phyloP scores from a whole-genome alignment of 2,797 vertebrate species.

The Gadopsis marmoratus region DNA sequence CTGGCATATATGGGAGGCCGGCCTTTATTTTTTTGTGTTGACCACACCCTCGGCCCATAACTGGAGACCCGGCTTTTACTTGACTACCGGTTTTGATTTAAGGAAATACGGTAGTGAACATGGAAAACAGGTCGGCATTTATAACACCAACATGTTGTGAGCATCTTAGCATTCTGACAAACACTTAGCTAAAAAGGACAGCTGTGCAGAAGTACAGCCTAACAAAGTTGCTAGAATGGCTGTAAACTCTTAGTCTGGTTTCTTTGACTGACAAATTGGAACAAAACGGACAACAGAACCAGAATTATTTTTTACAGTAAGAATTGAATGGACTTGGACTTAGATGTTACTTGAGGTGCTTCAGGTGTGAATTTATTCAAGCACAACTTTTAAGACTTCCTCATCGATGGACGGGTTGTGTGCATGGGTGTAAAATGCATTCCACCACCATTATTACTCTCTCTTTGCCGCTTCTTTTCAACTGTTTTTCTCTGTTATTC shows the following conservation, averaged over 20 bases:
- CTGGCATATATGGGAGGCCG: too few relatives aligned
- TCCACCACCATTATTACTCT: not conserved
- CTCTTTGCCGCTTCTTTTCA: not conserved
- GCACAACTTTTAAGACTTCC: slow-evolving; percentile 1
- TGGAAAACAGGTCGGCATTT: not conserved
- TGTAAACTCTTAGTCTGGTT: not conserved
- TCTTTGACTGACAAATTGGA: not conserved
- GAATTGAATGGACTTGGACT: not conserved
- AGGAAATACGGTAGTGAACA: too few relatives aligned
- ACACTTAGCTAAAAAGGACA: not conserved
- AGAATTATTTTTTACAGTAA: not conserved
- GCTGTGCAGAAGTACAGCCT: not conserved
- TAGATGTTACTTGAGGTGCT: not conserved
- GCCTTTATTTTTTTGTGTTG: too few relatives aligned
- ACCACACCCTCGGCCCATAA: too few relatives aligned
- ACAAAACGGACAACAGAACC: not conserved
- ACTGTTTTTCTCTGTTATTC: slow-evolving; percentile 29
- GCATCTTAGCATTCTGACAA: not conserved
- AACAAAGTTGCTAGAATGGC: not conserved
- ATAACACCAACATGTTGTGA: not conserved
- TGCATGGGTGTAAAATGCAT: not conserved
- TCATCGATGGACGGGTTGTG: not conserved
- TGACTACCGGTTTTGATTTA: too few relatives aligned
- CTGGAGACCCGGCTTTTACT: too few relatives aligned
- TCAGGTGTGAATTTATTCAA: slow-evolving; percentile 6